Base-by-base conservation (phyloP, 2,113 vertebrate genomes). In the Hyla sarda region DNA sequence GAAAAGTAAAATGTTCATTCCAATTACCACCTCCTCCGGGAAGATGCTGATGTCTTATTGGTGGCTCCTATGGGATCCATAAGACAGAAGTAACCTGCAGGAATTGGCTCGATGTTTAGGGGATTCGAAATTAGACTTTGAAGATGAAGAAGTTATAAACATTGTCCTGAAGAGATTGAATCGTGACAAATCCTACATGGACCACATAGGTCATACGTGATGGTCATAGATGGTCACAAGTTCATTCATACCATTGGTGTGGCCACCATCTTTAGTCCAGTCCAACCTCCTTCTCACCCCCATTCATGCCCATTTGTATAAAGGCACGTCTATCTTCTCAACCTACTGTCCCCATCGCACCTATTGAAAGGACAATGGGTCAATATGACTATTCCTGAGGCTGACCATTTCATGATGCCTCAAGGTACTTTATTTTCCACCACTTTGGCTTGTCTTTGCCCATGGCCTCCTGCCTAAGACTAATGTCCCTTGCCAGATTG, bases 1-100 rank as follows among this genome's bases (percentile, higher is more conserved):
- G 72, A 76, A 76, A 76, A 30, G 73, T 23, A n/a, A 76, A 76
- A 16, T 19, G 25, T 76, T 71, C 13, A 30, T 76, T 52, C 47
- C 73, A 76, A 76, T 52, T 76, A 76, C 47, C 13, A 14, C 21
- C 5, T 50, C 73, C 45, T 48, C 73, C 52, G 73, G 73, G 73
- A 52, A 19, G n/a, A 9, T 13, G n/a, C 73, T 76, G 47, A 17
- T 28, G 47, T 52, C 73, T 48, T 74, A 47, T n/a, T 74, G 72
- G 14, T n/a, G 19, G 11, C 41, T 75, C 45, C 45, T 75, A 2
- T 50, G 73, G 73, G 73, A 76, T 52, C 73, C 0, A 76, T 52
- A 76, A 74, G 41, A 47, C 67, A 41, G 41, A 74, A 48, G n/a
- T 41, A 74, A 50, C 25, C 73, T 23, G 45, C 73, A 30, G 23